phyloP scores from a whole-genome alignment of 2,888 invertebrate genomes.

The Metalampra italica region DNA sequence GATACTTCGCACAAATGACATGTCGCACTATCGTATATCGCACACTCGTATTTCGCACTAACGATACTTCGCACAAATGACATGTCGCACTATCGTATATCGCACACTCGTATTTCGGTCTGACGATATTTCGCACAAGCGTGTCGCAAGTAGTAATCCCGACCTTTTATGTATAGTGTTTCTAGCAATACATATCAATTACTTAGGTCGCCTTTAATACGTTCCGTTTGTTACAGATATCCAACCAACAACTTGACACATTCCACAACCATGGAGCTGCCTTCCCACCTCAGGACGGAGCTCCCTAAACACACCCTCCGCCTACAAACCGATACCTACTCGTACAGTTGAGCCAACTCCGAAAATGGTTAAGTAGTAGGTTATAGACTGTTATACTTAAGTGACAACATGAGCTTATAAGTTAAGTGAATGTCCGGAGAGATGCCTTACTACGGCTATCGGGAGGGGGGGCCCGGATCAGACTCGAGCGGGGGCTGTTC shows the following conservation, averaged over 20 bases:
- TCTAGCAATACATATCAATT: no score
- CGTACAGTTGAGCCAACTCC: slow-evolving; percentile 58
- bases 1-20: no score
- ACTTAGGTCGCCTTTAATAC: no score
- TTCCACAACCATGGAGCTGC: slow-evolving; percentile 51
- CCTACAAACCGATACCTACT: slow-evolving; percentile 56
- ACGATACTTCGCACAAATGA: no score
- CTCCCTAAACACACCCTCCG: slow-evolving; percentile 46
- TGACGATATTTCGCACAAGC: no score
- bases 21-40: no score
- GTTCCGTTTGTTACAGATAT: slow-evolving; percentile 60
- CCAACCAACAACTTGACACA: slow-evolving; percentile 25
- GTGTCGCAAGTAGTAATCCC: no score
- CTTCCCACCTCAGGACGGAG: slow-evolving; percentile 32
- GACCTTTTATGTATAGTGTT: no score
- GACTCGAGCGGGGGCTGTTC: slow-evolving; percentile 67
- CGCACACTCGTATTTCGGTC: no score
- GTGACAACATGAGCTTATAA: slow-evolving; percentile 75
- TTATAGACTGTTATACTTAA: slow-evolving; percentile 42
- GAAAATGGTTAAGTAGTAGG: slow-evolving; percentile 67
- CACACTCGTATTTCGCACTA: no score
- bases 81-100: no score
- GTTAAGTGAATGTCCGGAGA: slow-evolving; percentile 66
- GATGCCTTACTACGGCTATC: slow-evolving; percentile 76
- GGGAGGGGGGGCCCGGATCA: slow-evolving; percentile 61